Evolutionary conservation across 1,140 invertebrate genomes (phyloP), one percentile per base, ranked within the genome.

Genomic region (Drosophila pachea): DNA sequence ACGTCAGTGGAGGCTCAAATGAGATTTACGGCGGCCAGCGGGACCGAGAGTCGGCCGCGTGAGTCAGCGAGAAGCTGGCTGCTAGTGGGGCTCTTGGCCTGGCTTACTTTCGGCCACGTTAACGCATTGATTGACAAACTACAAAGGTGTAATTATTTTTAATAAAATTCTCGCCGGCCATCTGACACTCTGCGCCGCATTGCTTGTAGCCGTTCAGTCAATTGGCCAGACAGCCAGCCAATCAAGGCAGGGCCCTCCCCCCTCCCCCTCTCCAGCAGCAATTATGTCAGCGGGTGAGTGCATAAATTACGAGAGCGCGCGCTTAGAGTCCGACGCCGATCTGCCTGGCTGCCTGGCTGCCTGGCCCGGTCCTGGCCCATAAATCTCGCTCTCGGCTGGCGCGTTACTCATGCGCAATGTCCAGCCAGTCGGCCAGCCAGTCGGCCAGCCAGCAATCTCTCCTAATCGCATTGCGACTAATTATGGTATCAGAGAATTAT

Each of bases 61-160:
- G 61, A 66, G 38, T 59, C 48, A 66, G 42, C 49, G 33, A 48
- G 49, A 62, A 68, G 78, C 71, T 82, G 78, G 65, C n/a, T n/a
- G n/a, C n/a, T n/a, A n/a, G n/a, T n/a, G n/a, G n/a, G n/a, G n/a
- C 31, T 48, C 42, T 59, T 60, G 69, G 60, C 38, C 36, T 71
- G 58, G 64, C 72, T 68, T 69, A 73, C 61, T 68, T 68, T 61
- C 43, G 60, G 58, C 61, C 63, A 29, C 56, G 76, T 76, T 66
- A 63, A 66, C 76, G 50, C 54, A 71, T 79, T 86, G 81, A 86
- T 86, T 86, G 81, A 86, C 81, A 86, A 84, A 86, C 74, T 86
- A 86, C 81, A 86, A 86, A 86, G 77, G 81, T 86, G 81, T 86
- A 86, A 86, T 86, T 86, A 86, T 86, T 86, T 86, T 86, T 86